A percentile compares a stretch with the other conserved stretches of the same genome.
phyloP scores from a whole-genome alignment of 2,797 vertebrate species.

The Thripadectes ignobilis region DNA sequence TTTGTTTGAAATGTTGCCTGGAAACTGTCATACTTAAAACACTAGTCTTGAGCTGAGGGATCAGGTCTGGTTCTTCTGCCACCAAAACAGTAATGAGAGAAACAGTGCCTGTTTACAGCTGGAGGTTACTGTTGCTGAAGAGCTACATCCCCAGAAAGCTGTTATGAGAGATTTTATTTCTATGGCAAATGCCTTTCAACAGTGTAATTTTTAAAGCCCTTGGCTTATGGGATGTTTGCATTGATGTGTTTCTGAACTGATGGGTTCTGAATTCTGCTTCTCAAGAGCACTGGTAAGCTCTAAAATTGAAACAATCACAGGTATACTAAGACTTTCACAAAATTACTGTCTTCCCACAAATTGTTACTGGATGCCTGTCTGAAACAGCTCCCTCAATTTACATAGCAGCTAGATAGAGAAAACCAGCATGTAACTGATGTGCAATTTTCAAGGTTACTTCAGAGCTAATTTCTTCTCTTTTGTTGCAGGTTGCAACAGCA shows the following conservation, averaged over 20 bases:
- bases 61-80: constrained; percentile 8
- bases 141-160: not conserved
- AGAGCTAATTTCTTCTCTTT: not conserved
- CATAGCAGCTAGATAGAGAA: not conserved
- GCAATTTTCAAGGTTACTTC: not conserved
- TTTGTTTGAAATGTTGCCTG: constrained; percentile 53
- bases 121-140: not conserved
- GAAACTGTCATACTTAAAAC: constrained; percentile 41
- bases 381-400: not conserved
- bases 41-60: constrained; percentile 14
- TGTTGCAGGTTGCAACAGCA: constrained; percentile 91
- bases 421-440: not conserved
- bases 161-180: not conserved
- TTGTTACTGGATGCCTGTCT: not conserved
- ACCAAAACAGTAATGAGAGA: not conserved
- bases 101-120: not conserved
- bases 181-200: not conserved
- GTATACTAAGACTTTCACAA: not conserved
- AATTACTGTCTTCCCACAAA: not conserved
- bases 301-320: not conserved
- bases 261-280: not conserved
- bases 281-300: not conserved
- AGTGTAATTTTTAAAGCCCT: not conserved
- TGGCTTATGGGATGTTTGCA: not conserved
- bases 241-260: not conserved